A percentile compares a stretch with the other conserved stretches of the same genome.
Conservation (phyloP, 2,797 vertebrate species). For the Ceryle rudis region DNA sequence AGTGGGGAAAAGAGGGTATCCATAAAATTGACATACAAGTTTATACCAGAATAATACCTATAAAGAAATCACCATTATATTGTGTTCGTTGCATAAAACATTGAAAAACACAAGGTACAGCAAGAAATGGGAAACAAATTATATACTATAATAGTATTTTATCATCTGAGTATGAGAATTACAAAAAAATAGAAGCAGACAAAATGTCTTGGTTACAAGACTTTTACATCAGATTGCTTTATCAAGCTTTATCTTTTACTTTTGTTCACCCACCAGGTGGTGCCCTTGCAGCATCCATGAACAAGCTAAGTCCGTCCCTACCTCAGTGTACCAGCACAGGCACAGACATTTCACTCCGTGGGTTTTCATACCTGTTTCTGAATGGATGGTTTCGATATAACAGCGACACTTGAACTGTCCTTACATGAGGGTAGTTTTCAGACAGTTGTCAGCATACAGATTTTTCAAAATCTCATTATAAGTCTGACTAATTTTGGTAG, state of each 20-base stretch:
- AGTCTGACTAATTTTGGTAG: neutral
- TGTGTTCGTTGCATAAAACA: neutral
- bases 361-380: neutral
- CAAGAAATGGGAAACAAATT: neutral
- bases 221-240: accelerated
- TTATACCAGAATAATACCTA: neutral
- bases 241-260: neutral
- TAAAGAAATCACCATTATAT: neutral
- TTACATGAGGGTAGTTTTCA: neutral
- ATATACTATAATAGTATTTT: neutral
- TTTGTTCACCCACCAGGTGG: constrained; percentile 49
- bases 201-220: neutral
- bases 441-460: neutral
- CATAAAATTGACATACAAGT: neutral
- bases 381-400: neutral
- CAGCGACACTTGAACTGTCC: neutral
- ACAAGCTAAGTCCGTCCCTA: accelerated
- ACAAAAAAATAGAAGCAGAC: neutral
- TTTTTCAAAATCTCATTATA: constrained; percentile 73
- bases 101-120: neutral
- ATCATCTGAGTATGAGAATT: neutral
- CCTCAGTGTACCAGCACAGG: neutral
- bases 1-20: accelerated
- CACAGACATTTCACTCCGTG: accelerated
- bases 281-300: neutral